Conservation (phyloP, 2,888 invertebrate genomes). For the Tridacna crocea region DNA sequence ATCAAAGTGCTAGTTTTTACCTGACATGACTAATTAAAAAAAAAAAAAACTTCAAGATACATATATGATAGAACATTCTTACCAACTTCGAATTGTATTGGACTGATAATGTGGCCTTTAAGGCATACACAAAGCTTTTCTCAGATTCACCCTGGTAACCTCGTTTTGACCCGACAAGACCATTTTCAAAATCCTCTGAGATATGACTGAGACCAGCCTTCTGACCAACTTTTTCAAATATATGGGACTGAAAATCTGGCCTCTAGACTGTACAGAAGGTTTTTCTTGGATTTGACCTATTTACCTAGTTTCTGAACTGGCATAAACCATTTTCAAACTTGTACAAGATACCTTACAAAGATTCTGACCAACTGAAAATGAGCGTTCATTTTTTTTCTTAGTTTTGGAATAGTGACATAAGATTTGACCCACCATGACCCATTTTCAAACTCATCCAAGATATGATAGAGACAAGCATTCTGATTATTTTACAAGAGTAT, state of each 20-base stretch:
- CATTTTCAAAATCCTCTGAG: background rate
- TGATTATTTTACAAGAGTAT: too few species aligned
- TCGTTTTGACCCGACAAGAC: background rate
- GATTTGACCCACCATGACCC: too few species aligned
- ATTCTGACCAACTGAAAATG: background rate
- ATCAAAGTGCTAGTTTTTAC: too few species aligned
- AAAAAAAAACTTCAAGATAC: too few species aligned
- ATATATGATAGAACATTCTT: too few species aligned
- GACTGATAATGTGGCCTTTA: background rate
- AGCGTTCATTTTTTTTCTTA: background rate
- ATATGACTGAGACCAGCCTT: background rate
- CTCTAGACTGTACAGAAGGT: background rate
- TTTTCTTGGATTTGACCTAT: background rate
- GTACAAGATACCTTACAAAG: background rate
- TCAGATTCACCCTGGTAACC: background rate
- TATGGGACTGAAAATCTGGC: background rate
- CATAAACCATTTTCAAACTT: background rate
- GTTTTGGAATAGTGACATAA: background rate
- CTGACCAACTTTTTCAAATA: background rate
- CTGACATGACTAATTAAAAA: too few species aligned
- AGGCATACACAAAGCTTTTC: background rate
- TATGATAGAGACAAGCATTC: too few species aligned
- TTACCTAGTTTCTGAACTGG: background rate
- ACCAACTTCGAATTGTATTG: too few species aligned
- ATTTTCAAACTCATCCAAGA: too few species aligned